These are phyloP conservation scores for Cantharis nigra DNA, from an alignment of 2,888 invertebrate species.

Conservation along the genomic window DNA sequence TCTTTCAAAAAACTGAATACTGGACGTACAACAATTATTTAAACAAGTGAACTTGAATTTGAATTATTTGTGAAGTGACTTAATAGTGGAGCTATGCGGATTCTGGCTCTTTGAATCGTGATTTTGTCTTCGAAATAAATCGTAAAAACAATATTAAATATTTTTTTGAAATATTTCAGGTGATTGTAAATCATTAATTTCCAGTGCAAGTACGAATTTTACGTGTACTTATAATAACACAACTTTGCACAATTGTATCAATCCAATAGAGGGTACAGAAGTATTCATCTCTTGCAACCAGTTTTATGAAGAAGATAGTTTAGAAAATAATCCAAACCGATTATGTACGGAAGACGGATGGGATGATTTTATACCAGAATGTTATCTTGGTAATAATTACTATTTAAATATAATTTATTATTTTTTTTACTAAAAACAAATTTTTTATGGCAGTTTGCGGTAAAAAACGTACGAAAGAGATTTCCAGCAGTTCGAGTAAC, in stretches of 20 bases:
- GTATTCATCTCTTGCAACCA: not conserved
- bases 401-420: not conserved
- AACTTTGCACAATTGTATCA: not conserved
- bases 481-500: not conserved
- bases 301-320: not conserved
- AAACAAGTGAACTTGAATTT: no score
- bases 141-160: no score
- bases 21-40: no score
- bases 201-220: not conserved
- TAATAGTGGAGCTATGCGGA: no score
- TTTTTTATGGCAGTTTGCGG: not conserved
- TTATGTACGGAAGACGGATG: not conserved
- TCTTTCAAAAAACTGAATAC: no score
- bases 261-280: not conserved
- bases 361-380: not conserved
- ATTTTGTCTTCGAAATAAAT: no score
- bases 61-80: no score
- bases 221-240: not conserved
- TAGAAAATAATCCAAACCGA: not conserved
- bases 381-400: not conserved
- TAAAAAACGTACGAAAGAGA: not conserved
- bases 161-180: not conserved
- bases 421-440: not conserved
- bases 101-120: no score
- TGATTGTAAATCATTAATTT: not conserved